These are phyloP conservation scores for Maconellicoccus hirsutus DNA, from an alignment of 1,140 invertebrate species.

Conservation along the genomic window DNA sequence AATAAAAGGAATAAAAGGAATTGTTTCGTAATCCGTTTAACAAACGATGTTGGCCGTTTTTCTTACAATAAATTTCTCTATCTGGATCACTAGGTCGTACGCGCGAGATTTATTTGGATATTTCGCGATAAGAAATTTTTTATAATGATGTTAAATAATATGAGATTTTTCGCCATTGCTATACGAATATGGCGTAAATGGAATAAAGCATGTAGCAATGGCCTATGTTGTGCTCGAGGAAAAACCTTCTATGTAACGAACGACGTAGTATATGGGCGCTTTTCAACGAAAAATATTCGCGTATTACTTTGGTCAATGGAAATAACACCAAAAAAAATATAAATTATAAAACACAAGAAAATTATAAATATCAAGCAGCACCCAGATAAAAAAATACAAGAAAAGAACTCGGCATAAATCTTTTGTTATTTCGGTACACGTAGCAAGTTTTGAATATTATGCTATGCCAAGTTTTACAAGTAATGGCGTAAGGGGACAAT, in stretches of 20 bases:
- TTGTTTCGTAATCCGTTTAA: constrained; percentile 19
- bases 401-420: background rate
- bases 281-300: too few species aligned
- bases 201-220: too few species aligned
- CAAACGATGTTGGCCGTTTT: background rate
- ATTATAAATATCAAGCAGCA: background rate
- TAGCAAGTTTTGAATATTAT: background rate
- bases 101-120: too few species aligned
- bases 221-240: too few species aligned
- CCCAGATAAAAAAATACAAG: background rate
- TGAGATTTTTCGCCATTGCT: too few species aligned
- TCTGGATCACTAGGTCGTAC: constrained; percentile 12
- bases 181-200: too few species aligned
- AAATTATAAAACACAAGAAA: background rate
- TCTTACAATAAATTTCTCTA: background rate
- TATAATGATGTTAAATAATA: too few species aligned
- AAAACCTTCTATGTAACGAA: too few species aligned
- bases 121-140: too few species aligned
- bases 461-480: background rate
- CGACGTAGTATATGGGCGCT: too few species aligned
- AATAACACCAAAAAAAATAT: background rate
- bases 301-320: too few species aligned
- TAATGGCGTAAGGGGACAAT: background rate
- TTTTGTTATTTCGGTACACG: constrained; percentile 4
- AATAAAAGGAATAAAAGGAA: constrained; percentile 13